These are phyloP conservation scores for Phrynocephalus vlangalii DNA, from an alignment of 2,797 vertebrate species.

Conservation along the genomic window DNA sequence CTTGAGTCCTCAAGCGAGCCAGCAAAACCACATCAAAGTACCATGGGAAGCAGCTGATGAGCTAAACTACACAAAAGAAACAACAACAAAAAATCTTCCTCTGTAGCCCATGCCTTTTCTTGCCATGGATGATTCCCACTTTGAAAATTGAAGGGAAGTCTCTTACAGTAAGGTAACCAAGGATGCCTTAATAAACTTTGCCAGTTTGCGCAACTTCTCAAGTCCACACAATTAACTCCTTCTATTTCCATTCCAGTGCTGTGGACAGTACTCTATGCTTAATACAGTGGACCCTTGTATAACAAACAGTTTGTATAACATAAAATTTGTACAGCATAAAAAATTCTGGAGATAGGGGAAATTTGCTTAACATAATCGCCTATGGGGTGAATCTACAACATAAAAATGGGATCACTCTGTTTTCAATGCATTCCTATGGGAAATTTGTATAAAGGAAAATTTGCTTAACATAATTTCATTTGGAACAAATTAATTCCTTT, in stretches of 20 bases:
- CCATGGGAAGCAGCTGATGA: constrained; percentile 31
- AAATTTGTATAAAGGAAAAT: too few relatives aligned
- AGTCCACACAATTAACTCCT: too few relatives aligned
- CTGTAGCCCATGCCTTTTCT: neutral
- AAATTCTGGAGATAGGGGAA: too few relatives aligned
- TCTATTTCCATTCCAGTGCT: neutral
- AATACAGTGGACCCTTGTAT: too few relatives aligned
- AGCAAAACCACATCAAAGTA: constrained; percentile 44
- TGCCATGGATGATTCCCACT: neutral
- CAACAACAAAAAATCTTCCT: constrained; percentile 34
- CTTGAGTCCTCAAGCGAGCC: constrained; percentile 37
- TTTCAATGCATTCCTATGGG: too few relatives aligned
- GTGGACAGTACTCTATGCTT: neutral
- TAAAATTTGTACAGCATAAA: too few relatives aligned
- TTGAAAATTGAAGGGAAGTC: neutral
- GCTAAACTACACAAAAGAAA: constrained; percentile 20
- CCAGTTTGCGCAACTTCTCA: neutral
- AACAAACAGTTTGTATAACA: too few relatives aligned
- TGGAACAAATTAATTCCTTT: too few relatives aligned
- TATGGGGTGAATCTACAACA: too few relatives aligned
- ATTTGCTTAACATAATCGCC: too few relatives aligned
- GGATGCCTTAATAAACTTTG: neutral
- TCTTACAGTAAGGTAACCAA: neutral
- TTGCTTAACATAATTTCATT: too few relatives aligned
- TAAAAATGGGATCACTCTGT: too few relatives aligned